Base-by-base conservation (phyloP, 1,140 invertebrate genomes). In the Spodoptera frugiperda region DNA sequence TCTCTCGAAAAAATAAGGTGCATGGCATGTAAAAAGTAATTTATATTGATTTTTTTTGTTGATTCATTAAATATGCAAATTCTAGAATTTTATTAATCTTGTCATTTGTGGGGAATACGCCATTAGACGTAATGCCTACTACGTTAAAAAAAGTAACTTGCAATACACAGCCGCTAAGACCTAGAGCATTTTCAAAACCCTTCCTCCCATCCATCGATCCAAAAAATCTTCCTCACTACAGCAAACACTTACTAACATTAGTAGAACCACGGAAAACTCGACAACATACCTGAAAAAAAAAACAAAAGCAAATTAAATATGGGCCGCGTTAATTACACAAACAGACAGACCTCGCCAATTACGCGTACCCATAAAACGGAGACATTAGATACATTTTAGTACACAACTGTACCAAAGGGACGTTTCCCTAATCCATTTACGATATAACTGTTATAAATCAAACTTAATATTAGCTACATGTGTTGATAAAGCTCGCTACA, bases 391-490 rank as follows among this genome's bases (percentile, higher is more conserved):
- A 77, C 80, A 75, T 30, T 65, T 65, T 65, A 49, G 44, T 79
- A 86, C 82, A 82, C 82, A 83, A 86, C 83, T 82, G 82, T 82
- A 82, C 84, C 79, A 68, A 61, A 73, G 87, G 90, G 90, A 90
- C 85, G 57, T 76, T 87, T 86, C 91, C 90, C 87, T 93, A 93
- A 93, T 92, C 89, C 91, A 89, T 93, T 93, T 91, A 91, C 90
- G 89, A 93, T 93, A 92, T 92, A 93, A 92, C 87, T 89, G 87
- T 87, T 91, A 92, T 93, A 93, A 93, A 93, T 93, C 92, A 93
- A 90, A 90, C 88, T 90, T 93, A 92, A 93, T 93, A 91, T 90
- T 78, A 83, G 86, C 80, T 92, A 92, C 91, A 92, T 89, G 91
- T 92, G 92, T 88, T 92, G 90, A 92, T 93, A 93, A 93, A 88